phyloP scores from a whole-genome alignment of 2,888 invertebrate genomes.

The Agonopterix arenella region DNA sequence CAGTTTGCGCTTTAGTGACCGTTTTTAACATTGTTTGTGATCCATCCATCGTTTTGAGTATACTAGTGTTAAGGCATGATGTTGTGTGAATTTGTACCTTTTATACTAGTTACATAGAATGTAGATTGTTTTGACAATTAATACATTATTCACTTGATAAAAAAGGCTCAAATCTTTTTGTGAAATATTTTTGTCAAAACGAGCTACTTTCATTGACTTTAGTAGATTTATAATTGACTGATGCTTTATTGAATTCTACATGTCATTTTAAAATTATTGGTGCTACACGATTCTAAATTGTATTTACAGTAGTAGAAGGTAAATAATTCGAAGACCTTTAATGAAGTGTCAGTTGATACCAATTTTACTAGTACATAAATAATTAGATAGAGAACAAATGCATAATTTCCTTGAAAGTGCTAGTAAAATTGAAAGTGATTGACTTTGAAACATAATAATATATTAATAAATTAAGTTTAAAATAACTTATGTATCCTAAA shows the following conservation, averaged over 20 bases:
- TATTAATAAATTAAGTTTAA: slow-evolving; percentile 41
- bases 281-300: slow-evolving; percentile 18
- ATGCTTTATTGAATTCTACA: slow-evolving; percentile 37
- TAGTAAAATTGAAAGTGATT: slow-evolving; percentile 51
- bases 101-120: neutral
- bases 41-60: slow-evolving; percentile 56
- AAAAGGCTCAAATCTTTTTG: too few relatives aligned
- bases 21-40: slow-evolving; percentile 69
- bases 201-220: slow-evolving; percentile 6
- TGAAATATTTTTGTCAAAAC: too few relatives aligned
- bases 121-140: slow-evolving; percentile 12
- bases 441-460: slow-evolving; percentile 59
- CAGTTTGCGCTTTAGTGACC: slow-evolving; percentile 68
- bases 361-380: slow-evolving; percentile 45
- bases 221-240: slow-evolving; percentile 30
- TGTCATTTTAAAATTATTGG: slow-evolving; percentile 16
- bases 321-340: slow-evolving; percentile 8
- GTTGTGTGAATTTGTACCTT: slow-evolving; percentile 41
- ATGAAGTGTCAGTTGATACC: slow-evolving; percentile 44
- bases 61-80: slow-evolving; percentile 60
- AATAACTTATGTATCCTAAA: slow-evolving; percentile 60
- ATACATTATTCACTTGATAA: too few relatives aligned
- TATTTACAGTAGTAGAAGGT: neutral
- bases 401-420: slow-evolving; percentile 12
- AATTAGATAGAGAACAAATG: neutral